Base-by-base conservation (phyloP, 2,888 invertebrate genomes). In the Helleia helle region DNA sequence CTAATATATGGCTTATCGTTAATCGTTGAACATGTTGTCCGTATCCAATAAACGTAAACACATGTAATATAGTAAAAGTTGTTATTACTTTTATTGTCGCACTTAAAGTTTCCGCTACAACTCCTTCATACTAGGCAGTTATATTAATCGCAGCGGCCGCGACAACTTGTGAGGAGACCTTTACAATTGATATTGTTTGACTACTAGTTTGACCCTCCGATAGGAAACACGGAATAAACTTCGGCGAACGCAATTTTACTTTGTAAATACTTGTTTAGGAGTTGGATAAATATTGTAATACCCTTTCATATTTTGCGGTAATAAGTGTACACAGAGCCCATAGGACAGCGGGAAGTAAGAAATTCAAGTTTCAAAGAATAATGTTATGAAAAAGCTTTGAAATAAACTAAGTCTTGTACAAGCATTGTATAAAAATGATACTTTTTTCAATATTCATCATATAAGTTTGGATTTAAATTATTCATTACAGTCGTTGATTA, bases 211-310 rank as follows among this genome's bases (percentile, higher is more conserved):
- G 45, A 44, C 49, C 49, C 47, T 46, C 45, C 34, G 40, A 22
- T 22, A 22, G 22, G 42, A 46, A 40, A 49, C 47, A 45, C 38
- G 48, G 47, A 45, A 43, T 41, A 51, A 52, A 48, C 50, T 44
- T 43, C 25, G 14, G 50, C 49, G 51, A 55, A 55, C 52, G 52
- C 52, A 55, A 58, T 58, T 58, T 57, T 48, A 56, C 51, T 59
- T 52, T 37, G 56, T 54, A 58, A 58, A 59, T 54, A 59, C 51
- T 56, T 57, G 51, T 49, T 50, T 46, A 46, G 47, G 51, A 45
- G 34, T 38, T 37, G 43, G 42, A 47, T 47, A 47, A 51, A 51
- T 48, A 49, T 49, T 47, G 43, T 44, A 49, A 47, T 45, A 44
- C 24, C 43, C 41, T n/a, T 28, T 43, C 43, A 39, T 45, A 47